Conservation (phyloP, 30 jellyfish, hydroid and myxozoan species). For the Turritopsis dohrnii region DNA sequence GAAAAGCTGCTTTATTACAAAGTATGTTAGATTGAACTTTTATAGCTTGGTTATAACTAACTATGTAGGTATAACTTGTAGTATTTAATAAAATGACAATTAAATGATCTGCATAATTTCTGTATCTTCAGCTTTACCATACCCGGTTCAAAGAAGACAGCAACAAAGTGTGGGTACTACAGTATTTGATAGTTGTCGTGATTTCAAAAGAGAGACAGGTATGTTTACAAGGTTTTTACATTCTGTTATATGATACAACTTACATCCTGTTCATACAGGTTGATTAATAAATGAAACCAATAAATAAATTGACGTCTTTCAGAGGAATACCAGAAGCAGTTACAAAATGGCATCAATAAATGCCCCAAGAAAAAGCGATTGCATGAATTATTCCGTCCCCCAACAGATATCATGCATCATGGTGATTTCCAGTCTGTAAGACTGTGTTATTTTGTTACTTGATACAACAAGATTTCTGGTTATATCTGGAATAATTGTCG, state of each 20-base stretch:
- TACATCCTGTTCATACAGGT: too few relatives aligned
- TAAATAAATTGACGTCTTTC: too few relatives aligned
- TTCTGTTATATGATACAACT: too few relatives aligned
- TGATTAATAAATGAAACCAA: too few relatives aligned
- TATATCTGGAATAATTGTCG: too few relatives aligned
- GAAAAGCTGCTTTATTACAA: too few relatives aligned
- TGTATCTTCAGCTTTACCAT: constrained; percentile 71
- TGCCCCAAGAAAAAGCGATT: constrained; percentile 37
- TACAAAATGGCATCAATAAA: neutral
- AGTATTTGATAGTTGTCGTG: constrained; percentile 87
- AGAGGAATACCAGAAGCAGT: constrained; percentile 63
- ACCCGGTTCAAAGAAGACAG: constrained; percentile 46
- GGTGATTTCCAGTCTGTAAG: constrained; percentile 31
- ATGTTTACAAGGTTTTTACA: neutral
- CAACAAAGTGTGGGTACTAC: constrained; percentile 32
- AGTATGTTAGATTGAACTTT: too few relatives aligned
- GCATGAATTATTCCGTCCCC: constrained; percentile 62
- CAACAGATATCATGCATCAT: constrained; percentile 22
- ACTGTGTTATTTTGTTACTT: neutral
- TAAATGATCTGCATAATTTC: too few relatives aligned
- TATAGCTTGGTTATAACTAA: too few relatives aligned
- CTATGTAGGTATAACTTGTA: too few relatives aligned
- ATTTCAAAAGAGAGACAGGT: constrained; percentile 86
- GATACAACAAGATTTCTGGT: too few relatives aligned
- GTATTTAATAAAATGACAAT: too few relatives aligned